These are phyloP conservation scores for Melinaea menophilus DNA, from an alignment of 2,888 invertebrate genomes.

Conservation along the genomic window DNA sequence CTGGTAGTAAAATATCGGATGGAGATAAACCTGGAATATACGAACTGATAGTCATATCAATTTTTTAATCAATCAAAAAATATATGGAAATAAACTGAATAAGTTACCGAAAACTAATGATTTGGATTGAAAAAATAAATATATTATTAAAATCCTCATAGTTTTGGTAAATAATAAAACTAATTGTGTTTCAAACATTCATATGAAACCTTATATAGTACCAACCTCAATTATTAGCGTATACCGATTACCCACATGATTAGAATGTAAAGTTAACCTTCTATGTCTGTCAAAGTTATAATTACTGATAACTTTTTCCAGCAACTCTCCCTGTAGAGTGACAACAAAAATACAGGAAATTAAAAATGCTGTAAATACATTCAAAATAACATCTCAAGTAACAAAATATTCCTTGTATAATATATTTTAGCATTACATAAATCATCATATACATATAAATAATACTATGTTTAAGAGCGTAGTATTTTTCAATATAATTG, in stretches of 20 bases:
- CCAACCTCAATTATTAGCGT: not conserved
- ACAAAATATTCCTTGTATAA: too few species aligned
- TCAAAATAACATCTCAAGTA: too few species aligned
- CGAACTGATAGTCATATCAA: not conserved
- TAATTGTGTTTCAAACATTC: not conserved
- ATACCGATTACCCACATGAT: conserved; percentile 4
- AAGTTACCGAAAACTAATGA: conserved; percentile 1
- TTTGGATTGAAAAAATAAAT: not conserved
- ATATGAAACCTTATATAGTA: not conserved
- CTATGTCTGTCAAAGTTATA: not conserved
- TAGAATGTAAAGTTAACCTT: not conserved
- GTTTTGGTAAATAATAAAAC: not conserved
- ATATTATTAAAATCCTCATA: not conserved
- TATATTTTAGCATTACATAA: too few species aligned
- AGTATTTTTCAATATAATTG: too few species aligned
- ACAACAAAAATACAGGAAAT: not conserved
- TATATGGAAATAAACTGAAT: too few species aligned
- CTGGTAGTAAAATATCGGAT: conserved; percentile 32
- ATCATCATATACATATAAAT: too few species aligned
- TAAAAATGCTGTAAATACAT: too few species aligned
- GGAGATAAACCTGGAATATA: not conserved
- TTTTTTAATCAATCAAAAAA: not conserved
- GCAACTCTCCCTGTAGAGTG: not conserved
- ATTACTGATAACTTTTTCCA: not conserved
- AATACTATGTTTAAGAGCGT: too few species aligned